phyloP scores from a whole-genome alignment of 2,113 vertebrate species.

The Petroica traversi region DNA sequence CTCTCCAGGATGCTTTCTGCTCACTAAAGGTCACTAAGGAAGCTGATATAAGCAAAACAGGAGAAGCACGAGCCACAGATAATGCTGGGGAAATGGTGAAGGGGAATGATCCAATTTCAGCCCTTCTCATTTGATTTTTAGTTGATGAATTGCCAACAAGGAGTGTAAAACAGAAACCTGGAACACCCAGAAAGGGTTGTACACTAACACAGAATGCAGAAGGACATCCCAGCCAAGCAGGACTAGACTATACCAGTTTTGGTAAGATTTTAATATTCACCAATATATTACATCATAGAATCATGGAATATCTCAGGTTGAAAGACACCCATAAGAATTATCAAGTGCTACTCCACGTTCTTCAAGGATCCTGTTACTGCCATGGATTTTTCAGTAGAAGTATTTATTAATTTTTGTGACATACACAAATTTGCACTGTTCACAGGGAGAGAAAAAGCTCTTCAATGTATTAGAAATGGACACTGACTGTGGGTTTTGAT shows the following conservation, averaged over 20 bases:
- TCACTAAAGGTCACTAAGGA: neutral
- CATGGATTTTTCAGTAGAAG: neutral
- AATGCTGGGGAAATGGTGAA: neutral
- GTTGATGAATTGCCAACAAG: neutral
- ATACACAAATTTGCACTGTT: neutral
- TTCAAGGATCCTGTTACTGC: neutral
- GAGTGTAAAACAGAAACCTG: neutral
- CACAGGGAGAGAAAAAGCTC: fast-evolving
- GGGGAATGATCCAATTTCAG: neutral
- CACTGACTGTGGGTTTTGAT: neutral
- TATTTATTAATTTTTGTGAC: neutral
- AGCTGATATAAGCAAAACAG: neutral
- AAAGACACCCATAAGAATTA: neutral
- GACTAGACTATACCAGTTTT: neutral
- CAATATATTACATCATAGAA: neutral
- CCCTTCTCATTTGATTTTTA: neutral
- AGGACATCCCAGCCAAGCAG: neutral
- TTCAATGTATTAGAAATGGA: neutral
- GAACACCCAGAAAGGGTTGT: neutral
- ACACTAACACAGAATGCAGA: neutral
- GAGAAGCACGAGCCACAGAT: neutral
- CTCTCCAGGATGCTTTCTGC: neutral
- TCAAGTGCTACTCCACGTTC: neutral
- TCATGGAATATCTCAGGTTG: neutral
- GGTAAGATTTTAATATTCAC: neutral